Conservation (phyloP, 1,140 invertebrate genomes). For the Halyomorpha halys region DNA sequence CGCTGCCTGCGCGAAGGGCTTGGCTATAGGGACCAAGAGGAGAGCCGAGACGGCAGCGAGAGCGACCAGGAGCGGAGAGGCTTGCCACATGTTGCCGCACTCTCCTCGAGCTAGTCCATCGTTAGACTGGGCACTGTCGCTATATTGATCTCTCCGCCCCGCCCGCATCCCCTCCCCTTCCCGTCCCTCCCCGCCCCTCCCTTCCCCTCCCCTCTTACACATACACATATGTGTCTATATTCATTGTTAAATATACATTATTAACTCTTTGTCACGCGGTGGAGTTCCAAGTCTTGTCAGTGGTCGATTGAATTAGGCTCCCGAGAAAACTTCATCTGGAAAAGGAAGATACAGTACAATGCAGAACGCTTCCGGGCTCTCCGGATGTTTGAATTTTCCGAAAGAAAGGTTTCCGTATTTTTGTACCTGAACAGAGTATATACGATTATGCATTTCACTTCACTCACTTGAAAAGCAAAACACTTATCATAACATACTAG, state of each 20-base stretch:
- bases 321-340: no score
- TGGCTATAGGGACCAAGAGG: neutral
- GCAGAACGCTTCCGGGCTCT: no score
- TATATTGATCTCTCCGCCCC: constrained; percentile 18
- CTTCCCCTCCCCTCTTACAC: neutral
- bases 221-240: constrained; percentile 1
- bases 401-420: no score
- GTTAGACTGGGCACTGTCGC: constrained; percentile 18
- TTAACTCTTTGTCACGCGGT: neutral
- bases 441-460: no score
- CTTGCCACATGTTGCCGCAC: constrained; percentile 14
- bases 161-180: neutral
- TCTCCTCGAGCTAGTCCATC: constrained; percentile 21
- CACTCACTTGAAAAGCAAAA: no score
- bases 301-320: no score
- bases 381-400: no score
- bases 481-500: no score
- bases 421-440: no score
- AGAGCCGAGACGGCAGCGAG: neutral
- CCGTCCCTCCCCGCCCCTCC: neutral
- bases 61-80: constrained; percentile 4
- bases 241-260: constrained; percentile 20
- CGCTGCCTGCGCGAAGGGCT: constrained; percentile 19
- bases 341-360: no score
- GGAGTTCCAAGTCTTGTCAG: no score